These are phyloP conservation scores for Scelioninae gen. 2 DNA, from an alignment of 2,888 invertebrate species.

Conservation along the genomic window DNA sequence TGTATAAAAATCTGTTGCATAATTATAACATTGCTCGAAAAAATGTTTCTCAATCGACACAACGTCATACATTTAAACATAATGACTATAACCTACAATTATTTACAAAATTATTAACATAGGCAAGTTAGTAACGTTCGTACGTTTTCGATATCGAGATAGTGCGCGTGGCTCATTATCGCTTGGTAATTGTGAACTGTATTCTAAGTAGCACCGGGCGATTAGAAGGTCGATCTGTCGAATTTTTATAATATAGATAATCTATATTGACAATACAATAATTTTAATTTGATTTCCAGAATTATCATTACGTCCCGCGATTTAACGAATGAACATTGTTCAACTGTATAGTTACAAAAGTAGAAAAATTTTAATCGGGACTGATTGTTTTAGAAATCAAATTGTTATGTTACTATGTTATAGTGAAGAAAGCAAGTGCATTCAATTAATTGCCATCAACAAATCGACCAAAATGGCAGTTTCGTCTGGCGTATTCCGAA, in stretches of 20 bases:
- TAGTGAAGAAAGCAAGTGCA: not conserved
- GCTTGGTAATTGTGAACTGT: constrained; percentile 44
- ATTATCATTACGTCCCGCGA: constrained; percentile 8
- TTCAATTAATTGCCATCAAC: constrained; percentile 33
- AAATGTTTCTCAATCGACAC: too few species aligned
- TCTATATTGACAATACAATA: not conserved
- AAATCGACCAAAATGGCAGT: constrained; percentile 56
- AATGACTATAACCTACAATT: constrained; percentile 60
- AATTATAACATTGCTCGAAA: too few species aligned
- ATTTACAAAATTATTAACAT: constrained; percentile 61
- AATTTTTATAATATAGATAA: constrained; percentile 27
- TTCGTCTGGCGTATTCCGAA: constrained; percentile 54
- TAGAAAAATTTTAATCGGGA: not conserved
- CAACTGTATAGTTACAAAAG: not conserved
- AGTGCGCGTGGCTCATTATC: constrained; percentile 56
- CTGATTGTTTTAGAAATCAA: constrained; percentile 30
- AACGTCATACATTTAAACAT: constrained; percentile 50
- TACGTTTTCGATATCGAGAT: constrained; percentile 50
- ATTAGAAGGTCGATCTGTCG: constrained; percentile 52
- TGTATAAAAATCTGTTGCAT: too few species aligned
- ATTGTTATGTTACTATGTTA: constrained; percentile 1
- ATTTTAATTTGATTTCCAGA: constrained; percentile 27
- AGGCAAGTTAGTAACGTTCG: constrained; percentile 56
- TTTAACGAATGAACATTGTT: not conserved
- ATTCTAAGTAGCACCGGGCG: constrained; percentile 59